Conservation (phyloP, 2,797 vertebrate genomes). For the Sebastes dallii region DNA sequence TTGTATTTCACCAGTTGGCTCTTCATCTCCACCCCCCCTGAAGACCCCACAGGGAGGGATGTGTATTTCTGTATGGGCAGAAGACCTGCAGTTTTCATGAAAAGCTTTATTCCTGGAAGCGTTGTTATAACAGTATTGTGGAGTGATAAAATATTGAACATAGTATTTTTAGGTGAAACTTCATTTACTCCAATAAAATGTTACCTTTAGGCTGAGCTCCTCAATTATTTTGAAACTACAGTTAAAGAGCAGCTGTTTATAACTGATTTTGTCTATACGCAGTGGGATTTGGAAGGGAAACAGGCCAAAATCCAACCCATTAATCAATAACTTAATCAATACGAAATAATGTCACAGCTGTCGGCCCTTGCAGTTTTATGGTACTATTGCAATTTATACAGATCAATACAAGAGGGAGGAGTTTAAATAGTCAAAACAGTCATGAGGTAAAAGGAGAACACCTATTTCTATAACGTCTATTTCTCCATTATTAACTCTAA, state of each 20-base stretch:
- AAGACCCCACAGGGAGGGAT: conserved; percentile 41
- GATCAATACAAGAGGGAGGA: conserved; percentile 4
- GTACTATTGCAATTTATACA: background rate
- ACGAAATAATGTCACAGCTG: background rate
- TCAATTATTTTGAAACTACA: conserved; percentile 14
- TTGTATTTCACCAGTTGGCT: conserved; percentile 51
- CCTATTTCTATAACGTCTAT: background rate
- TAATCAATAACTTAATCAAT: conserved; percentile 34
- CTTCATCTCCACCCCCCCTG: background rate
- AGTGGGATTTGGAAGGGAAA: conserved; percentile 12
- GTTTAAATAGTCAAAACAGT: background rate
- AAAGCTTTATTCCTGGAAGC: background rate
- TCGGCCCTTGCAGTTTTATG: background rate
- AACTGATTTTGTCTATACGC: conserved; percentile 2
- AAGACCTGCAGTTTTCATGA: conserved; percentile 9
- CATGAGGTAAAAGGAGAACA: background rate
- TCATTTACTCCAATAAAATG: conserved; percentile 7
- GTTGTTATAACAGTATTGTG: background rate
- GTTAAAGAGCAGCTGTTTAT: conserved; percentile 1
- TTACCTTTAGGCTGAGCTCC: background rate
- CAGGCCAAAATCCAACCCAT: background rate
- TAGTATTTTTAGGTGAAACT: conserved; percentile 10
- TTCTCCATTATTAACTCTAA: background rate
- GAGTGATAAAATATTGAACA: conserved; percentile 17
- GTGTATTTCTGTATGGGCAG: background rate